Evolutionary conservation across 2,797 vertebrate species (phyloP), one percentile per base, ranked within the genome.

Genomic region (Phrynocephalus guinanensis): DNA sequence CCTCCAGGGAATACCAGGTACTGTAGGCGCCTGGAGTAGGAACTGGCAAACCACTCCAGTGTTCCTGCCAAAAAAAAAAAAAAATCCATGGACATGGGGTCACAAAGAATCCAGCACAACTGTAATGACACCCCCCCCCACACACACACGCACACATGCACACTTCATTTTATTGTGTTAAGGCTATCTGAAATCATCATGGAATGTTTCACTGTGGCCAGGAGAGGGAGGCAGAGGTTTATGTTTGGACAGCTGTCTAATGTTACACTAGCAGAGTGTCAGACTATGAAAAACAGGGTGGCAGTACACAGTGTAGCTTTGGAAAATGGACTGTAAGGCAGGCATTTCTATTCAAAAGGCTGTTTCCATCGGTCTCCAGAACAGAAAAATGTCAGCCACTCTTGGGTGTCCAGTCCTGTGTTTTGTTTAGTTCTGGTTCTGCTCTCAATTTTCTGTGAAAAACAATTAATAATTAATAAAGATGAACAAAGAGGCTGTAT

Each of bases 221-320:
- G 93, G 11, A 97, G 97, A 94, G 94, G 96, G 96, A 95, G 95
- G 93, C 78, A 92, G 38, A 15, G 89, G 96, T 91, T 81, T 91
- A 85, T 89, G 93, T 94, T 72, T 8, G 33, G 85, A 86, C 16
- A 33, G 78, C 70, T 71, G 68, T 68, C 72, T 28, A 50, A 20
- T 63, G n/a, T 68, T 15, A 52, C 1, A 83, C 15, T 30, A 77
- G 11, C 6, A 68, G 7, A 67, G 1, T n/a, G 52, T 77, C 56
- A 68, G 28, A 78, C 38, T n/a, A 63, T 24, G 6, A 66, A 67
- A 73, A 79, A 63, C 13, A 33, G 8, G 5, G 3, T 52, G 44
- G 44, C 18, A 22, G 8, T n/a, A 70, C 20, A 76, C 67, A 67
- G 2, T 71, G 28, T 67, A 38, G 10, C 33, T 56, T 72, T 56